phyloP scores from a whole-genome alignment of 2,797 vertebrate species.

The Diplodus puntazzo region DNA sequence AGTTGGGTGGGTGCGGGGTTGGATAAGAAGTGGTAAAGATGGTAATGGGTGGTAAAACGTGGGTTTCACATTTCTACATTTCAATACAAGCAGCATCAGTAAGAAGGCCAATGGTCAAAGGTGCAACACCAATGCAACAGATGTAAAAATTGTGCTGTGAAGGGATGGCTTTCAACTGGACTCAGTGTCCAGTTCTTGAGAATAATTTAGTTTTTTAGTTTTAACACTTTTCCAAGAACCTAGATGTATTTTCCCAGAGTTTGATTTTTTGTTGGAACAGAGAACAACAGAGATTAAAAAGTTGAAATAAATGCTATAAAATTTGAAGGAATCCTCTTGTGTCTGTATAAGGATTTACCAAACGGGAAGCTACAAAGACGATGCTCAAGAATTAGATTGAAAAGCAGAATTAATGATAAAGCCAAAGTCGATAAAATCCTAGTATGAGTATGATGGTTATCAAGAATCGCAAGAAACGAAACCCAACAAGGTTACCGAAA shows the following conservation, averaged over 20 bases:
- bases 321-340: neutral
- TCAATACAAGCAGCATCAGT: slow-evolving; percentile 9
- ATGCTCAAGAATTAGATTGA: neutral
- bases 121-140: slow-evolving; percentile 4
- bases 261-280: neutral
- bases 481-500: neutral
- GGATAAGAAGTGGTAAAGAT: slow-evolving; percentile 10
- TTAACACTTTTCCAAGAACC: neutral
- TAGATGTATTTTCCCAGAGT: neutral
- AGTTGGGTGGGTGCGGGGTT: slow-evolving; percentile 18
- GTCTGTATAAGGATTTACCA: neutral
- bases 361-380: neutral
- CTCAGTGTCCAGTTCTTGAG: neutral
- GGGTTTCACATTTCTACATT: slow-evolving; percentile 11
- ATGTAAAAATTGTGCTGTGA: neutral
- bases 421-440: neutral
- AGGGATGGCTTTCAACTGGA: neutral
- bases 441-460: neutral
- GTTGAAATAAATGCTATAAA: neutral
- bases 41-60: slow-evolving; percentile 15
- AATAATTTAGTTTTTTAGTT: neutral
- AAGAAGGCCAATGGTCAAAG: slow-evolving; percentile 9
- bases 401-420: neutral
- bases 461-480: neutral
- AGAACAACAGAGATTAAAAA: neutral